These are phyloP conservation scores for Sylvilagus floridanus DNA, from an alignment of 2,797 vertebrate genomes.

Conservation along the genomic window DNA sequence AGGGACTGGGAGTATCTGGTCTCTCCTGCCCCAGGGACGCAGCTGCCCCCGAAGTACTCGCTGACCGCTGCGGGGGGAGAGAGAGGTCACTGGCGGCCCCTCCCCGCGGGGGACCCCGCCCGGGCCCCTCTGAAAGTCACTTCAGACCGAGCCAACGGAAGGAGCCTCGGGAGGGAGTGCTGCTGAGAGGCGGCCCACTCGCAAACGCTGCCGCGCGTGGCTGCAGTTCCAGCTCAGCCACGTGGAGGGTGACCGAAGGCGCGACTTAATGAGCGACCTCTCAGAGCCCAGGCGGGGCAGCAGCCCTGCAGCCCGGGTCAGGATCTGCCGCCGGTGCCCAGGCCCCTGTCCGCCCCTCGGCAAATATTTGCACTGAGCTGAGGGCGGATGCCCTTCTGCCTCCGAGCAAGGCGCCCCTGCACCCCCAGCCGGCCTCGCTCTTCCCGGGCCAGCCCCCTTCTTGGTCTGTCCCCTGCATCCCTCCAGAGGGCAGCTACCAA, in stretches of 20 bases:
- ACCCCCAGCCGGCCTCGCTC: too few relatives aligned
- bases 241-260: too few relatives aligned
- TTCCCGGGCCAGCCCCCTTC: neutral
- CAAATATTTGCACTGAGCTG: neutral
- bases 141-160: neutral
- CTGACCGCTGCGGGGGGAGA: constrained; percentile 89
- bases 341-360: neutral
- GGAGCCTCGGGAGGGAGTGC: too few relatives aligned
- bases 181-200: too few relatives aligned
- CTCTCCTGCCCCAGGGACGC: constrained; percentile 92
- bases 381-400: neutral
- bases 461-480: neutral
- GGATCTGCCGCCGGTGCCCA: too few relatives aligned
- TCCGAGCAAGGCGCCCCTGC: neutral
- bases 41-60: constrained; percentile 94
- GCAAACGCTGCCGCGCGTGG: too few relatives aligned
- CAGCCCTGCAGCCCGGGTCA: too few relatives aligned
- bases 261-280: too few relatives aligned
- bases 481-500: neutral
- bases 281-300: too few relatives aligned
- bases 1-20: constrained; percentile 87
- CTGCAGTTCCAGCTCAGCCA: too few relatives aligned
- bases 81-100: neutral
- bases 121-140: neutral
- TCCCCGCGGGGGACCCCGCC: neutral